A percentile compares a stretch with the other conserved stretches of the same genome.
Conservation (phyloP, 1,140 invertebrate species). For the Platyscapa corneri region DNA sequence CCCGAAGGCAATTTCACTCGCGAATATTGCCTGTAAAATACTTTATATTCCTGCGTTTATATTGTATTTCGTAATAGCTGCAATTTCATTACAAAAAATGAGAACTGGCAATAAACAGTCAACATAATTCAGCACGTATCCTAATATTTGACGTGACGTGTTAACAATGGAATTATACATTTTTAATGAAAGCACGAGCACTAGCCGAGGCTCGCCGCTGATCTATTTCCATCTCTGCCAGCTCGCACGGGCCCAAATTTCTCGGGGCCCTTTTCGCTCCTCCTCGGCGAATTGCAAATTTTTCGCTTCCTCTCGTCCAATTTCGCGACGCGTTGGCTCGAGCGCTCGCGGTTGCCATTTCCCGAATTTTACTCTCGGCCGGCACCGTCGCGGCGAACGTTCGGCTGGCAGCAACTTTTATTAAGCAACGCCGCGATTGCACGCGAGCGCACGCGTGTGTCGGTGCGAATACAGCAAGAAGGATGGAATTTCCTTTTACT, state of each 20-base stretch:
- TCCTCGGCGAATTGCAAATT: too few relatives aligned
- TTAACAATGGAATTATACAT: constrained; percentile 36
- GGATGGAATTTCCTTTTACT: too few relatives aligned
- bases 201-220: not conserved
- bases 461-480: not conserved
- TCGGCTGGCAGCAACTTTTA: not conserved
- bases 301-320: too few relatives aligned
- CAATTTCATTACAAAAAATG: constrained; percentile 44
- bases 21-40: constrained; percentile 51
- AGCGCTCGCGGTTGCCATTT: not conserved
- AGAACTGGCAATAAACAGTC: constrained; percentile 28
- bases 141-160: constrained; percentile 43
- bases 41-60: constrained; percentile 47
- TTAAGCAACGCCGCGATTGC: not conserved
- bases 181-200: constrained; percentile 11
- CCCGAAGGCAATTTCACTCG: constrained; percentile 51
- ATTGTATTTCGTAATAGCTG: constrained; percentile 45
- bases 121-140: constrained; percentile 32
- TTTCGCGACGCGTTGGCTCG: too few relatives aligned
- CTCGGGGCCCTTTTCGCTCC: too few relatives aligned
- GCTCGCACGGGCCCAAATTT: not conserved
- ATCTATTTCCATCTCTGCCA: not conserved
- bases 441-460: too few relatives aligned
- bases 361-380: not conserved
- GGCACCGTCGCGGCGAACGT: not conserved